phyloP scores from a whole-genome alignment of 2,797 vertebrate species.

The Sebastes hopkinsi region DNA sequence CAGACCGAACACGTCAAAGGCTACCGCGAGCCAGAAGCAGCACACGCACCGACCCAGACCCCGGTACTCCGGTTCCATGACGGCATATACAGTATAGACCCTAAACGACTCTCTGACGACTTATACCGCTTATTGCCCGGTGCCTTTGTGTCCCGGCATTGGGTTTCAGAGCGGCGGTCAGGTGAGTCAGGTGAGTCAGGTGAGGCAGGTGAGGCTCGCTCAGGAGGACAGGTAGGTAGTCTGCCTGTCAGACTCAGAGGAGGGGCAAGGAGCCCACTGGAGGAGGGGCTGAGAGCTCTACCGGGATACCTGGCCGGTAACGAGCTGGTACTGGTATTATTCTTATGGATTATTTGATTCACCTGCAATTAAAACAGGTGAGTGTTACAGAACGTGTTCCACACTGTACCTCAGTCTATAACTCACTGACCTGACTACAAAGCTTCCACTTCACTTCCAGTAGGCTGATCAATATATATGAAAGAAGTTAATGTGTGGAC shows the following conservation, averaged over 20 bases:
- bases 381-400: no score
- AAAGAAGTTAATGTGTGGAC: no score
- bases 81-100: accelerated
- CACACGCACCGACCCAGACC: constrained; percentile 87
- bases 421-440: no score
- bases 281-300: constrained; percentile 10
- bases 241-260: background rate
- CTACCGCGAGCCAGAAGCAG: constrained; percentile 90
- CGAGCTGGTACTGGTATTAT: no score
- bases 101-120: background rate
- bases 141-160: background rate
- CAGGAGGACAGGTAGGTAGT: background rate
- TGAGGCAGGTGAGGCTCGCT: constrained; percentile 38
- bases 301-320: background rate
- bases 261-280: constrained; percentile 23
- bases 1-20: constrained; percentile 86
- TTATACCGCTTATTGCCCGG: background rate
- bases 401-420: no score
- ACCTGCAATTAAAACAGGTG: no score
- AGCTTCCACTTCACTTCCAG: no score
- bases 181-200: constrained; percentile 46
- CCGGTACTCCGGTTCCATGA: constrained; percentile 67
- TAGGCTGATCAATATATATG: no score
- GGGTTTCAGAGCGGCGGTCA: constrained; percentile 8
- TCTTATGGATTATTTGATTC: no score